Percentiles rank a stretch among this genome's conserved stretches.
phyloP scores from a whole-genome alignment of 2,888 invertebrate species.

The Dicyrtoma fusca region DNA sequence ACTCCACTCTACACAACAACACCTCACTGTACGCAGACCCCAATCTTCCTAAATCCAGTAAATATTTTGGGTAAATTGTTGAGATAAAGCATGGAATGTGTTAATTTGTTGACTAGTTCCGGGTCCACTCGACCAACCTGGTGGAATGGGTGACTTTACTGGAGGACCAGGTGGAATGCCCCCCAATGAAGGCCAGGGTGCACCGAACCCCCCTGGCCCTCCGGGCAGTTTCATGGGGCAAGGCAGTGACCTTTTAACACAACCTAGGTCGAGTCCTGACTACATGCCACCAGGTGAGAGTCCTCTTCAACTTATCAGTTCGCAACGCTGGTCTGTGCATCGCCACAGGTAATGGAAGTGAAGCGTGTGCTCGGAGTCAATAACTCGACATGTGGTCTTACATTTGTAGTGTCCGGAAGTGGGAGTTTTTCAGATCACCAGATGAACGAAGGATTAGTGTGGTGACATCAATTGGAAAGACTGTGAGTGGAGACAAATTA shows the following conservation, averaged over 20 bases:
- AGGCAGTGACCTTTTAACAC: constrained; percentile 58
- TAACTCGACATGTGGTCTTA: constrained; percentile 33
- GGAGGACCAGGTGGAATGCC: constrained; percentile 65
- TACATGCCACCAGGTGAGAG: constrained; percentile 61
- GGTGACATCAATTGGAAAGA: constrained; percentile 43
- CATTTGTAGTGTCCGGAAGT: constrained; percentile 46
- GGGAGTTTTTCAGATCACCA: constrained; percentile 52
- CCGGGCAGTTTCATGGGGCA: constrained; percentile 56
- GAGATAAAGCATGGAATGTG: background rate
- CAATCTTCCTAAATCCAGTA: too few species aligned
- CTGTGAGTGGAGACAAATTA: constrained; percentile 29
- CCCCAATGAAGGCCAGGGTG: constrained; percentile 59
- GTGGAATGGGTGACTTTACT: constrained; percentile 75
- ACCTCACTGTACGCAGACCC: background rate
- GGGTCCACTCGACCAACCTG: constrained; percentile 58
- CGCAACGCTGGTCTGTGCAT: constrained; percentile 36
- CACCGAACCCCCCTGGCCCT: constrained; percentile 47
- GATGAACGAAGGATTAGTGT: constrained; percentile 52
- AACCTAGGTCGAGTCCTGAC: constrained; percentile 62
- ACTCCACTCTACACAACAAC: background rate
- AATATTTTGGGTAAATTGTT: too few species aligned
- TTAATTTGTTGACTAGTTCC: constrained; percentile 41
- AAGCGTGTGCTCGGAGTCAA: constrained; percentile 35
- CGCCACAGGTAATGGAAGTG: constrained; percentile 32
- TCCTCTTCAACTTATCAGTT: constrained; percentile 37